Percentiles rank a stretch among this genome's conserved stretches.
phyloP scores from a whole-genome alignment of 1,140 invertebrate species.

The Coboldia fuscipes region DNA sequence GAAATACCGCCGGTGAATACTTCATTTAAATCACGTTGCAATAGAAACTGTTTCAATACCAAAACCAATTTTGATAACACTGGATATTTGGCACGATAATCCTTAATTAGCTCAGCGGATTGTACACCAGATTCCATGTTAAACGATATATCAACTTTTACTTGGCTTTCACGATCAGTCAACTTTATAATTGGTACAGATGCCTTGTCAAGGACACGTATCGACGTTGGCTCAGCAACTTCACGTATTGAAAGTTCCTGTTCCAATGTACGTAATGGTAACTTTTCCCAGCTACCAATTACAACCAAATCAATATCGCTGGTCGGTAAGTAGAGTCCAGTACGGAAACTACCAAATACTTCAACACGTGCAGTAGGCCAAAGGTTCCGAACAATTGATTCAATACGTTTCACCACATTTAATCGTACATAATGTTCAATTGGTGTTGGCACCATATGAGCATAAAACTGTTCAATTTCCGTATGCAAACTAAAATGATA shows the following conservation, averaged over 20 bases:
- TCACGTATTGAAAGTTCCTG: slow-evolving; percentile 68
- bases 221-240: slow-evolving; percentile 66
- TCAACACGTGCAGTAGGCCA: slow-evolving; percentile 85
- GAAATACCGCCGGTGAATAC: slow-evolving; percentile 96
- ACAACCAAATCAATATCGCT: slow-evolving; percentile 97
- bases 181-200: slow-evolving; percentile 95
- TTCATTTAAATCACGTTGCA: slow-evolving; percentile 94
- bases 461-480: slow-evolving; percentile 91
- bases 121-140: slow-evolving; percentile 92
- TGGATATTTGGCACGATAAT: slow-evolving; percentile 58
- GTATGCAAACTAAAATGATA: slow-evolving; percentile 58
- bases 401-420: slow-evolving; percentile 72
- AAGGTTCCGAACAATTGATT: slow-evolving; percentile 60
- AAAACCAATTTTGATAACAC: slow-evolving; percentile 82
- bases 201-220: slow-evolving; percentile 93
- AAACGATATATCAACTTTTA: slow-evolving; percentile 94
- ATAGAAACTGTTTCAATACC: slow-evolving; percentile 92
- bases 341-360: slow-evolving; percentile 89
- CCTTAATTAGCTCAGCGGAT: slow-evolving; percentile 86
- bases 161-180: slow-evolving; percentile 82
- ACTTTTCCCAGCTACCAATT: slow-evolving; percentile 85
- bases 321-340: slow-evolving; percentile 86
- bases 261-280: slow-evolving; percentile 78
- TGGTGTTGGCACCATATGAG: slow-evolving; percentile 77
- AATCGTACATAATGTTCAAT: slow-evolving; percentile 73